Evolutionary conservation across 2,888 invertebrate genomes (phyloP), one percentile per base, ranked within the genome.

Genomic region (Eurytoma californica): DNA sequence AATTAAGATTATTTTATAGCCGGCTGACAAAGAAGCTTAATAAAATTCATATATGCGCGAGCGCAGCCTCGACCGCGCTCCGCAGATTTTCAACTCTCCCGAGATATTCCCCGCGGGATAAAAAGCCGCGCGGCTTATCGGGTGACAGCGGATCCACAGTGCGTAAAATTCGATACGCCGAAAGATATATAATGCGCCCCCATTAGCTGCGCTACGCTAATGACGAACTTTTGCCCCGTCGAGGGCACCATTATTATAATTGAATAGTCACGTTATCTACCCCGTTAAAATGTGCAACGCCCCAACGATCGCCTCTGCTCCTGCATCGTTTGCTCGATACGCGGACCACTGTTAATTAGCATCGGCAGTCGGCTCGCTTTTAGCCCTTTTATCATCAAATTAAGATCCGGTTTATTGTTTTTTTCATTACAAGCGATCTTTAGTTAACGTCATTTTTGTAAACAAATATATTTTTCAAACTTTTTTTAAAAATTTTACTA

Each of bases 1-100:
- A 73, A 73, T 73, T 73, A 73, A 47, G 55, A 66, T 66, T 73
- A 73, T 57, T 73, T 66, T 39, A 55, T 28, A 68, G 53, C 28
- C 18, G 39, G 55, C 30, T 16, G 57, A 39, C 66, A 51, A 57
- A 39, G 66, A 68, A 55, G 68, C 55, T 68, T 53, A 53, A 55
- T 55, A 18, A 68, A 55, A 68, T 68, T 68, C 68, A 66, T 66
- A 28, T 14, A 16, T 39, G 24, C 58, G 66, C 13, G 39, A 39
- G 7, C 39, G 39, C 39, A 39, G 9, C 9, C 39, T 9, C 39
- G 39, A 9, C 39, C 39, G 7, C 39, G n/a, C 13, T 14, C 49
- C 16, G 53, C n/a, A n/a, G 5, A 53, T 53, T 53, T 53, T n/a
- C 53, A 53, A 53, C 12, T 49, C 53, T 53, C 14, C 14, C 16